These are phyloP conservation scores for Agapornis canus DNA, from an alignment of 2,797 vertebrate genomes.

Conservation along the genomic window DNA sequence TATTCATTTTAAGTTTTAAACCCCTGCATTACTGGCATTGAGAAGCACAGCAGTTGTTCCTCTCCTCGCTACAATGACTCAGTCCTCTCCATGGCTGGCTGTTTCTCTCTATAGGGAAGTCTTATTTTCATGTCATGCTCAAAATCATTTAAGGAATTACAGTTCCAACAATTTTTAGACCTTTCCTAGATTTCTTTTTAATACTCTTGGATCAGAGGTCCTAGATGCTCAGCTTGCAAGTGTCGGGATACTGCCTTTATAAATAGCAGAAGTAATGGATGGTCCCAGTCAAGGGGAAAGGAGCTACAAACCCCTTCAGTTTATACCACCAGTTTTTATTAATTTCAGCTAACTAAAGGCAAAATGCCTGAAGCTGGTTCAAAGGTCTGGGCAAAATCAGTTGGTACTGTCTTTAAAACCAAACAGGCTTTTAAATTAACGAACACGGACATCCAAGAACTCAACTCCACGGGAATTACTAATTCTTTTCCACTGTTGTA, in stretches of 20 bases:
- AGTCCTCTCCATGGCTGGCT: not conserved
- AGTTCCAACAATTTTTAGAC: not conserved
- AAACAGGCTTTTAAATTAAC: not conserved
- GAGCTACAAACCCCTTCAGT: not conserved
- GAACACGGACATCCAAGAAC: not conserved
- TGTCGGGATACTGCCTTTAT: not conserved
- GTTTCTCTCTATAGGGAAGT: not conserved
- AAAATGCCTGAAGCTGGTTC: not conserved
- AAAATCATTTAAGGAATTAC: not conserved
- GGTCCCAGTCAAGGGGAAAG: not conserved
- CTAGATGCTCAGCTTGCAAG: not conserved
- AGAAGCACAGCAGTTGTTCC: not conserved
- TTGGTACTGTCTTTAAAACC: not conserved
- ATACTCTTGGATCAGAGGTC: not conserved
- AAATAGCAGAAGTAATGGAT: not conserved
- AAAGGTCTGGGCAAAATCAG: not conserved
- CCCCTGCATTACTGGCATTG: not conserved
- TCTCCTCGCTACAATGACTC: not conserved
- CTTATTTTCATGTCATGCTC: not conserved
- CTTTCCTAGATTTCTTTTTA: not conserved
- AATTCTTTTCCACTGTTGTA: not conserved
- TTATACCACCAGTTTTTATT: not conserved
- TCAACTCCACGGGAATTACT: not conserved
- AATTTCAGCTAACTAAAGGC: not conserved
- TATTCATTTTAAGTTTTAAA: not conserved